Conservation (phyloP, 2,797 vertebrate genomes). For the Sebastes alutus region DNA sequence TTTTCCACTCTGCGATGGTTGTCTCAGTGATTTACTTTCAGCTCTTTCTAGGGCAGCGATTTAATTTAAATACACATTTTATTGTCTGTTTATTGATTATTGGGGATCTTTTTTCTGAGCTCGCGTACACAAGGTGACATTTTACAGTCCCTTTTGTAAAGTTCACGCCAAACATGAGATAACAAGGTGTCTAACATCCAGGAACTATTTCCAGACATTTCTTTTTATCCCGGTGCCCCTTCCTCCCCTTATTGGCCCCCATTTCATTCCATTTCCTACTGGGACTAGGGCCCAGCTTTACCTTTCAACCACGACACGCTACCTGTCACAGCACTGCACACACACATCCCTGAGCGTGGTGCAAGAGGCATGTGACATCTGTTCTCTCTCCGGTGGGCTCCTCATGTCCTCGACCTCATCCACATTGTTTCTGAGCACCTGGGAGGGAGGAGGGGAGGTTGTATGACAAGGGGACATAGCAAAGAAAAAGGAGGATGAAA, state of each 20-base stretch:
- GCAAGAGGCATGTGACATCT: conserved; percentile 83
- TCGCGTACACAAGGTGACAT: not conserved
- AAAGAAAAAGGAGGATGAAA: conserved; percentile 46
- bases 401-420: conserved; percentile 77
- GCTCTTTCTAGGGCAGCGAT: not conserved
- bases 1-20: conserved; percentile 16
- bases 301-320: conserved; percentile 73
- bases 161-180: conserved; percentile 21
- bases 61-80: conserved; percentile 20
- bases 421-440: conserved; percentile 70
- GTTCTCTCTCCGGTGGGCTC: conserved; percentile 78
- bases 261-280: conserved; percentile 57
- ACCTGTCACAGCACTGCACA: conserved; percentile 71
- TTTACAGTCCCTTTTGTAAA: not conserved
- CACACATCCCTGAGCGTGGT: conserved; percentile 48
- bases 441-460: conserved; percentile 49
- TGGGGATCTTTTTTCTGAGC: not conserved
- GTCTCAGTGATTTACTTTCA: conserved; percentile 27
- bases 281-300: conserved; percentile 54
- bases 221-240: conserved; percentile 15
- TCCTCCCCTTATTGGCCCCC: conserved; percentile 15
- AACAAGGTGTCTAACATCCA: conserved; percentile 33
- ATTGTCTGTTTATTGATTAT: conserved; percentile 24
- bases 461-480: conserved; percentile 61
- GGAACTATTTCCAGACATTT: conserved; percentile 35